phyloP scores from a whole-genome alignment of 2,113 vertebrate genomes.

The Melanerpes aurifrons region DNA sequence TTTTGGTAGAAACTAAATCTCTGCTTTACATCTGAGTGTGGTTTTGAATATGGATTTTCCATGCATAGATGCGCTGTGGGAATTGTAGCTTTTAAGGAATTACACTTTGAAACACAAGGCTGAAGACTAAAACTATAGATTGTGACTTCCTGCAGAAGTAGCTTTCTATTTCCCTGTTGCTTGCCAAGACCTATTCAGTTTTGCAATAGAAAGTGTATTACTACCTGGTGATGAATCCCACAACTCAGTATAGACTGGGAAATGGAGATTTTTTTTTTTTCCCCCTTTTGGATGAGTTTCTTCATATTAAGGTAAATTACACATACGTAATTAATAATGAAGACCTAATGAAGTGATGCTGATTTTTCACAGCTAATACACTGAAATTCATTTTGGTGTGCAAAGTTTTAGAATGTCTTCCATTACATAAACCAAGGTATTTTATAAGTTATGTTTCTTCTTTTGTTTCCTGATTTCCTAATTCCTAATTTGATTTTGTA shows the following conservation, averaged over 20 bases:
- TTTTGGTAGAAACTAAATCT: neutral
- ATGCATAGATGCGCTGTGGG: neutral
- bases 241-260: neutral
- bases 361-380: neutral
- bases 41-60: neutral
- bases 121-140: neutral
- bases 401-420: neutral
- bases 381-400: neutral
- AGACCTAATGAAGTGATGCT: neutral
- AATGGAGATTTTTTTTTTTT: neutral
- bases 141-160: neutral
- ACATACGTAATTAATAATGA: neutral
- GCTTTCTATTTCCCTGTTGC: neutral
- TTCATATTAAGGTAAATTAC: neutral
- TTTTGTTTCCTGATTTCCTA: neutral
- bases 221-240: neutral
- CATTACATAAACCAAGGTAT: neutral
- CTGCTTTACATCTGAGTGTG: neutral
- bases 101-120: neutral
- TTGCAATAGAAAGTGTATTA: neutral
- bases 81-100: neutral
- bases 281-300: neutral
- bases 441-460: neutral
- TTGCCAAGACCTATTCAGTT: neutral
- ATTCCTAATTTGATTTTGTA: neutral